These are phyloP conservation scores for Morpho helenor DNA, from an alignment of 2,888 invertebrate species.

Conservation along the genomic window DNA sequence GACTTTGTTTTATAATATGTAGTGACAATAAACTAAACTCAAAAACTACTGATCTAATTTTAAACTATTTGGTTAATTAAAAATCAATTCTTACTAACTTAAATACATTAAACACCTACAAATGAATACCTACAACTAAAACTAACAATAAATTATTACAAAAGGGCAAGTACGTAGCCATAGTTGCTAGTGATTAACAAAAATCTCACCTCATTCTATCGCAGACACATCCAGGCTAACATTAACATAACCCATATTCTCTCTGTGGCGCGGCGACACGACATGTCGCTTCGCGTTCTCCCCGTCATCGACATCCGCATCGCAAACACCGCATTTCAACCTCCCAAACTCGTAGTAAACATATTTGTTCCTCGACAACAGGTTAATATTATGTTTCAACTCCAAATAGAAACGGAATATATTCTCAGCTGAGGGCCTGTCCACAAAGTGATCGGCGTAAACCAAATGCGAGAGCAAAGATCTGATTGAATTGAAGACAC, in stretches of 20 bases:
- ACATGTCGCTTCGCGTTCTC: conserved; percentile 71
- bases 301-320: conserved; percentile 51
- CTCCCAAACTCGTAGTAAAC: conserved; percentile 62
- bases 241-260: conserved; percentile 69
- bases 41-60: too few species aligned
- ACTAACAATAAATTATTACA: too few species aligned
- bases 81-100: too few species aligned
- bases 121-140: too few species aligned
- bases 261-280: conserved; percentile 58
- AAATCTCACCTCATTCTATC: conserved; percentile 53
- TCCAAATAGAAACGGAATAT: conserved; percentile 70
- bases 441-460: conserved; percentile 57
- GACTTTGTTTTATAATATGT: too few species aligned
- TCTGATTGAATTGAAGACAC: conserved; percentile 59
- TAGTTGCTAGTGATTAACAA: too few species aligned
- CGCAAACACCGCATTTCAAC: conserved; percentile 65
- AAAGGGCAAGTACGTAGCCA: too few species aligned
- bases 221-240: conserved; percentile 50
- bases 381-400: conserved; percentile 64
- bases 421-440: conserved; percentile 53
- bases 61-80: too few species aligned
- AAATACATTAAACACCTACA: too few species aligned
- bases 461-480: conserved; percentile 60
- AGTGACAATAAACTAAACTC: too few species aligned
- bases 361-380: conserved; percentile 65